Conservation (phyloP, 2,113 vertebrate genomes). For the Syngnathus scovelli region DNA sequence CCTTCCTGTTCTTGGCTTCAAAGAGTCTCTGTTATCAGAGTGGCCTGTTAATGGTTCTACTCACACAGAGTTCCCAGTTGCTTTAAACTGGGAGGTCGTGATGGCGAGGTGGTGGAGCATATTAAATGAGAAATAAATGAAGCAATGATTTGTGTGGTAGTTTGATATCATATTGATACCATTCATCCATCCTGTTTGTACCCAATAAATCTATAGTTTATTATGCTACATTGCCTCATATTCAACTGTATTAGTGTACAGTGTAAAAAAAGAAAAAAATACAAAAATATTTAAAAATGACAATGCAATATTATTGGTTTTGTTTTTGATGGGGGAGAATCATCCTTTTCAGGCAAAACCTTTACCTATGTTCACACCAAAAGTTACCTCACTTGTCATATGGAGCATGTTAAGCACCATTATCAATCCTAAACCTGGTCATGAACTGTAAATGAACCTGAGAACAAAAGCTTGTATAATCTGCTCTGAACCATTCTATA, state of each 20-base stretch:
- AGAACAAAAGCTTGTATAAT: not conserved
- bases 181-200: not conserved
- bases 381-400: not conserved
- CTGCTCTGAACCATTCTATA: not conserved
- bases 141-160: not conserved
- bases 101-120: constrained; percentile 4
- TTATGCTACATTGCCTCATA: not conserved
- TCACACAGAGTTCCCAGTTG: constrained; percentile 31
- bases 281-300: too few species aligned
- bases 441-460: constrained; percentile 10
- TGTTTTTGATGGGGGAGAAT: too few species aligned
- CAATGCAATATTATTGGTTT: not conserved
- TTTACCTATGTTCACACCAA: not conserved
- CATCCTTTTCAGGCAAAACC: too few species aligned
- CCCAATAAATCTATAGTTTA: not conserved
- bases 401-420: not conserved
- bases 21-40: constrained; percentile 47
- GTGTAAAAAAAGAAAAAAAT: too few species aligned
- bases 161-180: not conserved
- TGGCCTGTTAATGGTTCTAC: constrained; percentile 34
- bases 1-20: constrained; percentile 46
- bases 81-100: constrained; percentile 39
- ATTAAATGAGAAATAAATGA: constrained; percentile 18
- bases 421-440: not conserved
- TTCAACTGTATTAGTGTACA: not conserved